These are phyloP conservation scores for Takifugu bimaculatus DNA, from an alignment of 2,113 vertebrate species.

Conservation along the genomic window DNA sequence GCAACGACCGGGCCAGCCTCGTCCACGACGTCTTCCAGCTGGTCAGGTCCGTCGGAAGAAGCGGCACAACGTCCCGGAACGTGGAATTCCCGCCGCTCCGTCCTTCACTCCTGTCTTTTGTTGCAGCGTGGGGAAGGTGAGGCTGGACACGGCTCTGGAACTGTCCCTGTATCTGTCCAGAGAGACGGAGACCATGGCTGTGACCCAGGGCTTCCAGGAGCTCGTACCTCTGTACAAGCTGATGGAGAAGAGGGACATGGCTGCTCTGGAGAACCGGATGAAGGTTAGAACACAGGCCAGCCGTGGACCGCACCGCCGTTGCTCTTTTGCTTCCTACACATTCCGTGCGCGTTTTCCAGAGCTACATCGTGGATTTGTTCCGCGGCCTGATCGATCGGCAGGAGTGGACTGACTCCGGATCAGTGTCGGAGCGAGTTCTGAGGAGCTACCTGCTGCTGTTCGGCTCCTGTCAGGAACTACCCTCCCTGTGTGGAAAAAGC, in stretches of 20 bases:
- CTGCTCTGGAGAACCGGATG: constrained; percentile 75
- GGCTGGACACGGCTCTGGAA: constrained; percentile 84
- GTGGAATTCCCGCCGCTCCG: too few species aligned
- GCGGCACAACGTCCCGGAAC: too few species aligned
- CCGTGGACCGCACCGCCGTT: background rate
- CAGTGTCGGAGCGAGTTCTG: constrained; percentile 77
- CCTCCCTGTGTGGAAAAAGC: constrained; percentile 79
- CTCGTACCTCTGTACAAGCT: constrained; percentile 86
- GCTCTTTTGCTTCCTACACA: background rate
- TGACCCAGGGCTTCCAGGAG: constrained; percentile 82
- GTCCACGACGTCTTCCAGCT: constrained; percentile 88
- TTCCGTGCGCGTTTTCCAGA: constrained; percentile 57
- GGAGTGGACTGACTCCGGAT: constrained; percentile 82
- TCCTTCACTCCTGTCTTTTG: background rate
- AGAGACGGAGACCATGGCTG: constrained; percentile 83
- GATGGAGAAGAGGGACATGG: constrained; percentile 85
- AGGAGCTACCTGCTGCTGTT: constrained; percentile 80
- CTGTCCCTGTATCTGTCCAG: constrained; percentile 82
- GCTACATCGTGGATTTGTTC: constrained; percentile 81
- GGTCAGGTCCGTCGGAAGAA: constrained; percentile 76
- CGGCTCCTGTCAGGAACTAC: constrained; percentile 76
- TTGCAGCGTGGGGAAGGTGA: constrained; percentile 77
- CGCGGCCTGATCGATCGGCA: constrained; percentile 80
- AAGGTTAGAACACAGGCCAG: constrained; percentile 57
- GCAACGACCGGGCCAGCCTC: constrained; percentile 86